Percentiles rank a stretch among this genome's conserved stretches.
Evolutionary conservation across 1,140 invertebrate species (phyloP).

Genomic region (Nephila pilipes): DNA sequence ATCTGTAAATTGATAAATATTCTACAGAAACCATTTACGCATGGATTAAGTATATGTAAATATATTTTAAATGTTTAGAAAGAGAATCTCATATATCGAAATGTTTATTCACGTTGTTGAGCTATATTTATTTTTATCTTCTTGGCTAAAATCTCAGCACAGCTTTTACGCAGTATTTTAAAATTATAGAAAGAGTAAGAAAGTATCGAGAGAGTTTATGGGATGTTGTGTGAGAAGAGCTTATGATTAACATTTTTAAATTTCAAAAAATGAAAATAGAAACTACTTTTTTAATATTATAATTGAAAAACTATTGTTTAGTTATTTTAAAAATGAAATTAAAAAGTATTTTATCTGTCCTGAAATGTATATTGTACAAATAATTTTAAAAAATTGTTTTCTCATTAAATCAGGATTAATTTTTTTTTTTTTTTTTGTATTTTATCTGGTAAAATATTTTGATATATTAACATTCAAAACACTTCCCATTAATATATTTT

Average conservation of each 20-base stretch:
- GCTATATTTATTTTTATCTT: slow-evolving; percentile 32
- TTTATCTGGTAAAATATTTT: not conserved
- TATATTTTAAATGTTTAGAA: slow-evolving; percentile 33
- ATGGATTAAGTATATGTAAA: slow-evolving; percentile 10
- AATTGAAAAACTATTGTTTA: not conserved
- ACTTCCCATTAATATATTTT: slow-evolving; percentile 14
- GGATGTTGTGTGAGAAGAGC: not conserved
- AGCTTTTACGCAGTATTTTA: slow-evolving; percentile 24
- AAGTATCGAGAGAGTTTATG: not conserved
- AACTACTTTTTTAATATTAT: not conserved
- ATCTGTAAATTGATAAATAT: not conserved
- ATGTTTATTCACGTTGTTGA: slow-evolving; percentile 29
- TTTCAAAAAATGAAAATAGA: not conserved
- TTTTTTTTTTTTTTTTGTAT: not conserved
- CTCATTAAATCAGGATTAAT: too few relatives aligned
- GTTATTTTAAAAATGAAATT: not conserved
- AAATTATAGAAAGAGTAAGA: not conserved
- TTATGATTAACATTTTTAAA: not conserved
- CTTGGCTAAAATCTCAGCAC: slow-evolving; percentile 6
- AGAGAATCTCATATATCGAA: slow-evolving; percentile 10
- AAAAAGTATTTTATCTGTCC: not conserved
- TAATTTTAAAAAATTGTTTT: not conserved
- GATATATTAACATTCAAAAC: not conserved
- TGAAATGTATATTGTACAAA: not conserved
- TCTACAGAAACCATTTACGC: not conserved